These are phyloP conservation scores for Euzophera pinguis DNA, from an alignment of 2,888 invertebrate species.

Conservation along the genomic window DNA sequence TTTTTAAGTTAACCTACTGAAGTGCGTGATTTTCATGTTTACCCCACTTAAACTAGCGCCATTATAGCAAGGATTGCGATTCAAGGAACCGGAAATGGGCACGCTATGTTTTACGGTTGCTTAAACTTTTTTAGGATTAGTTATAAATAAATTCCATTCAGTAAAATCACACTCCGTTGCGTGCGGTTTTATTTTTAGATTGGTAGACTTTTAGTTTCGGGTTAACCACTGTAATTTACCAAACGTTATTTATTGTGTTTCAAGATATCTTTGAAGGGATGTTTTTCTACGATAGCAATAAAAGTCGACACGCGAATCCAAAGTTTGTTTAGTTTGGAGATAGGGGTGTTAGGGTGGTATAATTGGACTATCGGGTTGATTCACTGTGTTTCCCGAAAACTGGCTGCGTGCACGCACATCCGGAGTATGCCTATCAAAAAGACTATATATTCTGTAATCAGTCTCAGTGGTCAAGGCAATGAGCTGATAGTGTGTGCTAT, in stretches of 20 bases:
- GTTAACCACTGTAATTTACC: slow-evolving; percentile 6
- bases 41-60: slow-evolving; percentile 26
- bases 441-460: too few species aligned
- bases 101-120: slow-evolving; percentile 14
- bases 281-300: slow-evolving; percentile 28
- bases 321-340: slow-evolving; percentile 22
- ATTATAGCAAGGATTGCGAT: slow-evolving; percentile 30
- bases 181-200: background rate
- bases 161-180: slow-evolving; percentile 1
- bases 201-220: background rate
- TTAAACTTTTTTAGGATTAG: slow-evolving; percentile 18
- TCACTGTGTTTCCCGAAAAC: background rate
- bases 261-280: slow-evolving; percentile 12
- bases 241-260: slow-evolving; percentile 2
- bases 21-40: slow-evolving; percentile 30
- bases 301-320: slow-evolving; percentile 35
- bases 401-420: slow-evolving; percentile 4
- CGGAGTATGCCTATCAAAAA: background rate
- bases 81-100: slow-evolving; percentile 27
- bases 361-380: slow-evolving; percentile 16
- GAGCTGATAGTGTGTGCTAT: too few species aligned
- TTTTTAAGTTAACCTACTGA: slow-evolving; percentile 9
- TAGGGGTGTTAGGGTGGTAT: slow-evolving; percentile 27
- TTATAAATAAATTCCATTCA: slow-evolving; percentile 22
- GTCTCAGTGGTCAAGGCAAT: background rate